Evolutionary conservation across 2,888 invertebrate genomes (phyloP), one percentile per base, ranked within the genome.

Genomic region (Laothoe populi): DNA sequence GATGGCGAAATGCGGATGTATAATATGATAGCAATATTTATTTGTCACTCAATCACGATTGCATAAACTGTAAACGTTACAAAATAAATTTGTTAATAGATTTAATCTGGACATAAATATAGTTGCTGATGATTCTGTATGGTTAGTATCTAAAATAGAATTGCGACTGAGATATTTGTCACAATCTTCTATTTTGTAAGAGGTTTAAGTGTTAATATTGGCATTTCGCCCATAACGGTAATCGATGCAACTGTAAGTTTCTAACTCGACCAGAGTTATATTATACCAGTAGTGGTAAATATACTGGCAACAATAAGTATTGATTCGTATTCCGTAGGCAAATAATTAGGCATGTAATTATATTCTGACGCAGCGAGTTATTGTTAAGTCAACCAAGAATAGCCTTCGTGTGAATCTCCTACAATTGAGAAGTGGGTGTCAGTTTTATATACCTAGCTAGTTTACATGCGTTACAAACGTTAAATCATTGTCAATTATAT

Each of bases 291-390:
- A 53, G 31, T 8, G 19, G 44, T 19, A 53, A 21, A 4, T 11
- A 11, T 53, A 53, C 19, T 10, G 35, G 16, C 16, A 19, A 35
- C 53, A 53, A 53, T 31, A 35, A 53, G 11, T 31, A 35, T 53
- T 11, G 19, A 53, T 35, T 53, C 10, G 53, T 31, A 53, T 35
- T 35, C 53, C 53, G 35, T 53, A 53, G 53, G 53, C 35, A 19
- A 35, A 35, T 35, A 59, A 59, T 59, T 44, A 45, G 59, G 59
- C 59, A 45, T 59, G 59, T 59, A 59, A 59, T 59, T 59, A 45
- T 45, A 45, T 24, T 59, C 59, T 31, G 59, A 59, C 45, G 45
- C 11, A 45, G 44, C 59, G 45, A 26, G 31, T 59, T 31, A 59
- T 59, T 59, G 59, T n/a, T 45, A 45, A 59, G 19, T 45, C 59